Base-by-base conservation (phyloP, 2,797 vertebrate species). In the Alexandromys oeconomus region DNA sequence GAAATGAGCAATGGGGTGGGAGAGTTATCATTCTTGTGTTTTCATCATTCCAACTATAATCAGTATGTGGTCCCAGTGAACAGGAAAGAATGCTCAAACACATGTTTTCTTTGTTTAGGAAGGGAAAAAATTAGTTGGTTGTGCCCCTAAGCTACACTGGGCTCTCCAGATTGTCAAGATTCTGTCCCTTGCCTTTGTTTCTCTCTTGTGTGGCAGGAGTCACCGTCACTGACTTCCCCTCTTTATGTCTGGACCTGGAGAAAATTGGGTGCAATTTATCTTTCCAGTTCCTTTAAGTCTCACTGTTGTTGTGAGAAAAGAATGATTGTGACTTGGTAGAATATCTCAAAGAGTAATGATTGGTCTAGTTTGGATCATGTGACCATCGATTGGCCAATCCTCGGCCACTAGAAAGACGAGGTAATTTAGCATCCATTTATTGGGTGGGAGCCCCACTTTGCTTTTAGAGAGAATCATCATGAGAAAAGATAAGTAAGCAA, bases 11-110 rank as follows among this genome's bases (percentile, higher is more conserved):
- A 84, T 71, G 7, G 1, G 76, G 21, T 85, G 27, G 23, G 89
- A 94, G 65, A 89, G 63, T 25, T 48, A 5, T 57, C 93, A 87
- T 40, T 37, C 7, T 93, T 51, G 48, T 89, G 17, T 40, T 10
- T 80, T 87, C 48, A 54, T 76, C 93, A 34, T 17, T 25, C 65
- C 2, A 21, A 37, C 74, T 77, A 43, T 57, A 87, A 80, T 69
- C 31, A 57, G 59, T 88, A n/a, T 73, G 6, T 87, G 90, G 46
- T 13, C 17, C 65, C 61, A 82, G 37, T 29, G 91, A 71, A 78
- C 37, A 43, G 63, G 61, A 92, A 97, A 89, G 19, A 73, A 84
- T n/a, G 25, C 82, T 87, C 67, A 82, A 59, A 85, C 89, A 92
- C 89, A 67, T 65, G 57, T 14, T 12, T 27, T 95, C 12, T 74